These are phyloP conservation scores for mouse (Mus musculus) DNA, from an alignment of 2,113 vertebrate genomes.

Conservation along the genomic window GRCm39 chr10:26090501-26091000, in stretches of 20 bases:
- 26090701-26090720: constrained; percentile 22
- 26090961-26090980: neutral
- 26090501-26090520: neutral
- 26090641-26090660: neutral
- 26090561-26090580: too few species aligned
- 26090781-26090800: neutral
- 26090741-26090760: neutral
- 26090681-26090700: neutral
- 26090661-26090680: neutral
- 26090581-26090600: too few species aligned
- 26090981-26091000: neutral
- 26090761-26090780: neutral
- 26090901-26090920: neutral
- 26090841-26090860: neutral
- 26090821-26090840: neutral
- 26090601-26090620: neutral
- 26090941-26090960: neutral
- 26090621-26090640: neutral
- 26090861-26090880: neutral
- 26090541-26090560: neutral
- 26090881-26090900: neutral
- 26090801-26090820: neutral
- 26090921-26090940: constrained; percentile 24
- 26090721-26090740: neutral
- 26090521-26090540: neutral